These are phyloP conservation scores for Suncus etruscus DNA, from an alignment of 2,113 vertebrate genomes.

Conservation along the genomic window DNA sequence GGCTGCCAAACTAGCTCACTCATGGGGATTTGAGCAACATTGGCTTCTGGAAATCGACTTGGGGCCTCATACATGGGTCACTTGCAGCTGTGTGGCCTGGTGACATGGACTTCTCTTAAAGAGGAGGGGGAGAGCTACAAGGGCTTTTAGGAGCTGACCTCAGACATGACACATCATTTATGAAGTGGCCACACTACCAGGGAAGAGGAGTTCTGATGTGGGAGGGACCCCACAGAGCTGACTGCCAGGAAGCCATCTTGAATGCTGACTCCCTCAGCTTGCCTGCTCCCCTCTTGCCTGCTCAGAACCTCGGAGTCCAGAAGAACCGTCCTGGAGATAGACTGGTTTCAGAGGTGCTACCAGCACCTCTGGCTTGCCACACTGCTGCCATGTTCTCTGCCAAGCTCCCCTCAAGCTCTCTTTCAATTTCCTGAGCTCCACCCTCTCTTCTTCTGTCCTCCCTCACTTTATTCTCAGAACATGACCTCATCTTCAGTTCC, in stretches of 20 bases:
- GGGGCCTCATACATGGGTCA: neutral
- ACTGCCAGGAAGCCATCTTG: neutral
- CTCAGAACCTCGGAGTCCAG: neutral
- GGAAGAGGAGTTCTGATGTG: neutral
- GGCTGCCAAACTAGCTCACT: neutral
- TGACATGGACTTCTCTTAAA: neutral
- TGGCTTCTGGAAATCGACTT: neutral
- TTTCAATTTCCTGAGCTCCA: neutral
- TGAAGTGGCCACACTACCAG: neutral
- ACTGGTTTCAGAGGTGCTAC: too few species aligned
- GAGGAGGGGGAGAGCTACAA: neutral
- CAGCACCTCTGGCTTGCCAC: too few species aligned
- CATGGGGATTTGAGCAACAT: neutral
- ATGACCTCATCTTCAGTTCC: constrained; percentile 42
- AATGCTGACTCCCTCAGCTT: neutral
- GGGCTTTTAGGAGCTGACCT: neutral
- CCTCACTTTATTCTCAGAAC: neutral
- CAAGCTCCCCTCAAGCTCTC: neutral
- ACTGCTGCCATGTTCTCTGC: neutral
- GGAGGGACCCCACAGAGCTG: neutral
- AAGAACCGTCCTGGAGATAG: too few species aligned
- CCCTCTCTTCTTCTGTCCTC: too few species aligned
- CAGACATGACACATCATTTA: neutral
- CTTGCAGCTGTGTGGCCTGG: neutral
- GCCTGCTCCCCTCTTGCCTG: neutral